Conservation (phyloP, 2,888 invertebrate species). For the Drosophila mulleri region DNA sequence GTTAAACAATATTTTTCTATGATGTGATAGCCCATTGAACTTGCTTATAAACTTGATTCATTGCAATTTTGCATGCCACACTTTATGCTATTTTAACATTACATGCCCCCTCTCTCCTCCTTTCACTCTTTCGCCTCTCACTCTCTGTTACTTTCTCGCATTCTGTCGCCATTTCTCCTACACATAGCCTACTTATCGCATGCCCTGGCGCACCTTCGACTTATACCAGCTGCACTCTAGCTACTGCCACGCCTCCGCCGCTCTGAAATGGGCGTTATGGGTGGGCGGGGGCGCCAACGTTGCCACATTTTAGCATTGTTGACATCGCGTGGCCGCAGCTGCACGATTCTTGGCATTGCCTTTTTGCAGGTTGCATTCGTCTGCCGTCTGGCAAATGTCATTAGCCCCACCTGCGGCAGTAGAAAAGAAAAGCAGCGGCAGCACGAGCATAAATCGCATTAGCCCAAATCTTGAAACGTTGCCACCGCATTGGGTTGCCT, state of each 20-base stretch:
- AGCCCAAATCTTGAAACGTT: constrained; percentile 65
- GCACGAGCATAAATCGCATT: constrained; percentile 69
- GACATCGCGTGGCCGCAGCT: constrained; percentile 60
- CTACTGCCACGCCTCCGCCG: constrained; percentile 22
- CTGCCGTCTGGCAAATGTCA: constrained; percentile 66
- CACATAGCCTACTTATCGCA: constrained; percentile 56
- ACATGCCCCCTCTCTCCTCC: background rate
- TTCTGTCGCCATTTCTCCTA: background rate
- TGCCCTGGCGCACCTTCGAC: constrained; percentile 34
- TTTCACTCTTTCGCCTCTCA: background rate
- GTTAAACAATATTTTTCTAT: background rate
- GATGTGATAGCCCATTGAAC: constrained; percentile 2
- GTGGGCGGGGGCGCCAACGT: constrained; percentile 30
- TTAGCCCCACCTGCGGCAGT: constrained; percentile 65
- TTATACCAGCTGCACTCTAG: constrained; percentile 36
- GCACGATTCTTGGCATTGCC: constrained; percentile 50
- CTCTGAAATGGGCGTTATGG: constrained; percentile 1
- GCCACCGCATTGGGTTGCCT: constrained; percentile 27
- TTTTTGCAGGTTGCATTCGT: constrained; percentile 26
- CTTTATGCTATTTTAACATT: background rate
- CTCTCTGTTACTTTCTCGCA: background rate
- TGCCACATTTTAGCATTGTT: constrained; percentile 58
- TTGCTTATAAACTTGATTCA: constrained; percentile 2
- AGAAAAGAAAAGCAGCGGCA: constrained; percentile 8
- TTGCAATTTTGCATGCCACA: background rate